Evolutionary conservation across 2,797 vertebrate genomes (phyloP), one percentile per base, ranked within the genome.

Genomic region (Lerista edwardsae): DNA sequence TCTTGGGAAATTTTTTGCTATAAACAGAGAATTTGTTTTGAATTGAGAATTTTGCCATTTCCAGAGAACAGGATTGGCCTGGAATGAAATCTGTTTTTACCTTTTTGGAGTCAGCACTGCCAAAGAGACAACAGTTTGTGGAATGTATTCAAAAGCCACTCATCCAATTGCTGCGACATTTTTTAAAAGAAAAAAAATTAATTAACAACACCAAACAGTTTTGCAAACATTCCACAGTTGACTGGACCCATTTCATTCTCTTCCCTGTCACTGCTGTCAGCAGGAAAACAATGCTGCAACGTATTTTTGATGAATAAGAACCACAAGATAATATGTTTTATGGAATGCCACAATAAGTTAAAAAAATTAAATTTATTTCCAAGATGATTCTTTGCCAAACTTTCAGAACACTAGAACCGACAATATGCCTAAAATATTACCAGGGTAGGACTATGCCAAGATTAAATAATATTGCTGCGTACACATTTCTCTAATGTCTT

Each of bases 141-240:
- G 72, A 62, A 25, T 62, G 82, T 76, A 59, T 29, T 6, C 31
- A 65, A 51, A 80, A 91, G 88, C 62, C 71, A 79, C 39, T 75
- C 51, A 75, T 86, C 61, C 69, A 84, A n/a, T 68, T 83, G 81
- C n/a, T 78, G 1, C 47, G 41, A 41, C 14, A 23, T 57, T 6
- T 39, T 69, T 27, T 57, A 65, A 62, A 41, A n/a, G 6, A 76
- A 71, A 82, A 82, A 82, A 83, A 68, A 51, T 83, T 59, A 88
- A 10, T 59, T 85, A 25, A 79, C n/a, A 29, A 51, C 64, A 6
- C 39, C 41, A 1, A 76, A 31, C 27, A 80, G n/a, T 23, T 55
- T 68, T 82, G 23, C 47, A 81, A 19, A 25, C 39, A 55, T 57
- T 44, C 34, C 19, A 55, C 62, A 25, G 14, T 12, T 4, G 41